phyloP scores from a whole-genome alignment of 2,797 vertebrate genomes.

The Trematomus bernacchii region DNA sequence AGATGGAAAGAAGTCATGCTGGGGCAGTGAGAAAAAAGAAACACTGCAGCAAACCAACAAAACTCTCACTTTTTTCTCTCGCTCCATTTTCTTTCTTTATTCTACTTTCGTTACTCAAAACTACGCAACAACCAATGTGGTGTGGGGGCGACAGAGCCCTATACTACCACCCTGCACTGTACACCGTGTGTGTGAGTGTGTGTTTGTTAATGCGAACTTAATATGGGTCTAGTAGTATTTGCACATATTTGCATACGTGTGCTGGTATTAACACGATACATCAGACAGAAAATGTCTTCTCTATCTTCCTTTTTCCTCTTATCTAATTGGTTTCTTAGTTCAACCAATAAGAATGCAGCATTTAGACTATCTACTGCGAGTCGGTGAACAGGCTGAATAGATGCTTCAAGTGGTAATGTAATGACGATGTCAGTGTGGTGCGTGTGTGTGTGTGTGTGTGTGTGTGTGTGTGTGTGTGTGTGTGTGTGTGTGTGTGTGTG shows the following conservation, averaged over 20 bases:
- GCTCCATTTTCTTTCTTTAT: slow-evolving; percentile 9
- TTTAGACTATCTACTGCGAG: slow-evolving; percentile 31
- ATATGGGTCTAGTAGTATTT: not conserved
- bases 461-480: slow-evolving; percentile 18
- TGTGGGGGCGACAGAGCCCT: slow-evolving; percentile 44
- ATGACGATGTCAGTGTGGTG: slow-evolving; percentile 32
- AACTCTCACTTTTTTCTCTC: slow-evolving; percentile 25
- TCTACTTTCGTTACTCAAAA: slow-evolving; percentile 51
- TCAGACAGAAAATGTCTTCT: slow-evolving; percentile 29
- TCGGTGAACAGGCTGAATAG: slow-evolving; percentile 44
- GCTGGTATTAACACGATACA: slow-evolving; percentile 1
- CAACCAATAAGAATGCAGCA: slow-evolving; percentile 52
- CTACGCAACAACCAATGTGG: slow-evolving; percentile 54
- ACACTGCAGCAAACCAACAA: slow-evolving; percentile 44
- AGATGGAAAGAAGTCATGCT: slow-evolving; percentile 57
- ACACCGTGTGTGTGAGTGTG: not conserved
- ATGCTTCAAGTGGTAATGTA: slow-evolving; percentile 70
- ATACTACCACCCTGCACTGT: not conserved
- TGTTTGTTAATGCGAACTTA: slow-evolving; percentile 7
- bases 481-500: slow-evolving; percentile 14
- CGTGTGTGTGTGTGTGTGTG: slow-evolving; percentile 11
- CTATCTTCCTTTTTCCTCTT: slow-evolving; percentile 37
- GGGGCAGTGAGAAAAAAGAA: slow-evolving; percentile 21
- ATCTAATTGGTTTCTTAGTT: slow-evolving; percentile 57
- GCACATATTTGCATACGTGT: not conserved